phyloP scores from a whole-genome alignment of 2,888 invertebrate species.

The Dryocosmus kuriphilus region DNA sequence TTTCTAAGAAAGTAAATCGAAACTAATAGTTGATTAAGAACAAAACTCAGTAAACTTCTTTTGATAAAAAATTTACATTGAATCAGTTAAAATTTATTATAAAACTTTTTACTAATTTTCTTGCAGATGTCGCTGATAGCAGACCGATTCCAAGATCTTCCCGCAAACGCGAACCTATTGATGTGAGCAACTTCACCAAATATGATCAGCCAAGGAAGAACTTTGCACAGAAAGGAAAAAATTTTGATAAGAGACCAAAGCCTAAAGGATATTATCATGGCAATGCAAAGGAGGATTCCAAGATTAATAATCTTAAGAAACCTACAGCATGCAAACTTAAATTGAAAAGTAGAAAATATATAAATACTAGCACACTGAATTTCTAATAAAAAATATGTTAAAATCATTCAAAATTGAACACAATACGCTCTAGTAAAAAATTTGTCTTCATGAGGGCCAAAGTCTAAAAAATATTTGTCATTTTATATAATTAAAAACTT shows the following conservation, averaged over 20 bases:
- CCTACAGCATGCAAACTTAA: background rate
- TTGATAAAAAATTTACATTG: background rate
- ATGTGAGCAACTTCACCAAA: constrained; percentile 79
- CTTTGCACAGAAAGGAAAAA: constrained; percentile 83
- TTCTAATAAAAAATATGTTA: too few relatives aligned
- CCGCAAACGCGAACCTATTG: constrained; percentile 82
- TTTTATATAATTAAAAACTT: too few relatives aligned
- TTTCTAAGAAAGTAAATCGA: too few relatives aligned
- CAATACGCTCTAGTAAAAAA: background rate
- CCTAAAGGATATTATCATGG: constrained; percentile 82
- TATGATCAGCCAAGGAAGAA: constrained; percentile 86
- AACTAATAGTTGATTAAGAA: too few relatives aligned
- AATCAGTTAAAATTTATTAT: background rate
- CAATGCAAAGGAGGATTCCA: constrained; percentile 86
- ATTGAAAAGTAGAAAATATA: constrained; percentile 25
- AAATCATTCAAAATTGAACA: background rate
- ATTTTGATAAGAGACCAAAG: constrained; percentile 86
- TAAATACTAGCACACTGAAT: too few relatives aligned
- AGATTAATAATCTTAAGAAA: constrained; percentile 74
- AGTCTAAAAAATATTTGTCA: too few relatives aligned
- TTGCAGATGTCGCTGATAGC: constrained; percentile 69
- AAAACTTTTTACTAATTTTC: constrained; percentile 26
- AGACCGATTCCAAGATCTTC: constrained; percentile 77
- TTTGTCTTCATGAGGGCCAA: background rate
- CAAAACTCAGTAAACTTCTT: too few relatives aligned